Base-by-base conservation (phyloP, 1,140 invertebrate species). In the Neodiprion pinetum region DNA sequence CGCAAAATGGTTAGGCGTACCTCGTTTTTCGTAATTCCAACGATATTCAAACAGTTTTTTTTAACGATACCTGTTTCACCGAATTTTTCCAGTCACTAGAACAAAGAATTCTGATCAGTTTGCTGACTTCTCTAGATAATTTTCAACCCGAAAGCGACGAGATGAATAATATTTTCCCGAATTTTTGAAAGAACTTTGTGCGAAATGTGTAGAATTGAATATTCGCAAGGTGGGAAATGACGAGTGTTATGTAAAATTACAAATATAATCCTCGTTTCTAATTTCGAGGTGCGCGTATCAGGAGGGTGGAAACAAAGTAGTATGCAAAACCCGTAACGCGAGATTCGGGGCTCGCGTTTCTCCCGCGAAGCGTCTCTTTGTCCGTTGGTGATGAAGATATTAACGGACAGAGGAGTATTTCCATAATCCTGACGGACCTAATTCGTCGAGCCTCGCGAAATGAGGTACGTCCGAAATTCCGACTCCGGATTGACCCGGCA, bases 351-450 rank as follows among this genome's bases (percentile, higher is more conserved):
- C 11, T 61, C 28, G 53, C 53, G 53, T 12, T 61, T 12, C 11
- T 12, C 11, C n/a, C 28, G 28, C 28, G 12, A 69, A 23, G 21
- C 21, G 40, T 11, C 67, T 69, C 67, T 69, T 69, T 69, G 67
- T 69, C 67, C 67, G 17, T 47, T 47, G 67, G n/a, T 23, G 67
- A 69, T 69, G 67, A 21, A 69, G 67, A 69, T 69, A 69, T 69
- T 69, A 69, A 14, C 67, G 28, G 1, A 40, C 28, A 40, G 28
- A 21, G 21, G 12, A 21, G 23, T 14, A 69, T 69, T 69, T 69
- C 67, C 67, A 69, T 69, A 69, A 69, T 69, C 67, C 21, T 11
- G 12, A 23, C 11, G 14, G 67, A 69, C 67, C 67, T 47, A 69
- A 69, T 69, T 69, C 67, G 12, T 14, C 23, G 11, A 21, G 67